These are phyloP conservation scores for Pantherophis vulpinus DNA, from an alignment of 2,797 vertebrate species.

Conservation along the genomic window DNA sequence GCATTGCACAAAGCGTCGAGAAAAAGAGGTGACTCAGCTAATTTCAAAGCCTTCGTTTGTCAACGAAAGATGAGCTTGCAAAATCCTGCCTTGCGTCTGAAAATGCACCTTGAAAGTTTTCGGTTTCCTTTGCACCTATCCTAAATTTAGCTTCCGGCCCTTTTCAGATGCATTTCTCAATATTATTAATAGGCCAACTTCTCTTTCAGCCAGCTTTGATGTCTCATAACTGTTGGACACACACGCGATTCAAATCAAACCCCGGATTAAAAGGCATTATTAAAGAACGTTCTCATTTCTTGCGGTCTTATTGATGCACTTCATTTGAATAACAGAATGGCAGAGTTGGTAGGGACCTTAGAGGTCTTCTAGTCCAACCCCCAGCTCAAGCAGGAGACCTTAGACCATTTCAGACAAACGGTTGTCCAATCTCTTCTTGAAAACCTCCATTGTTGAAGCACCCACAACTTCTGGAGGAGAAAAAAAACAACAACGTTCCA, in stretches of 20 bases:
- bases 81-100: neutral
- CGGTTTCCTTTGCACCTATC: neutral
- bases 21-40: neutral
- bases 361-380: neutral
- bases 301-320: neutral
- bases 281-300: neutral
- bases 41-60: neutral
- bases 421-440: neutral
- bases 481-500: too few species aligned
- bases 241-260: neutral
- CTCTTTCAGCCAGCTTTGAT: neutral
- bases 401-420: neutral
- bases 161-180: neutral
- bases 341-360: neutral
- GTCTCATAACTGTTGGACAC: neutral
- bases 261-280: neutral
- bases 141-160: conserved; percentile 4
- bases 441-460: neutral
- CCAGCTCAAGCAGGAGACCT: neutral
- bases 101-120: conserved; percentile 2
- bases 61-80: neutral
- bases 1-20: neutral
- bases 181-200: neutral
- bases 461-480: neutral
- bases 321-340: neutral